Percentiles rank a stretch among this genome's conserved stretches.
phyloP scores from a whole-genome alignment of 2,888 invertebrate genomes.

The Dioctria linearis region DNA sequence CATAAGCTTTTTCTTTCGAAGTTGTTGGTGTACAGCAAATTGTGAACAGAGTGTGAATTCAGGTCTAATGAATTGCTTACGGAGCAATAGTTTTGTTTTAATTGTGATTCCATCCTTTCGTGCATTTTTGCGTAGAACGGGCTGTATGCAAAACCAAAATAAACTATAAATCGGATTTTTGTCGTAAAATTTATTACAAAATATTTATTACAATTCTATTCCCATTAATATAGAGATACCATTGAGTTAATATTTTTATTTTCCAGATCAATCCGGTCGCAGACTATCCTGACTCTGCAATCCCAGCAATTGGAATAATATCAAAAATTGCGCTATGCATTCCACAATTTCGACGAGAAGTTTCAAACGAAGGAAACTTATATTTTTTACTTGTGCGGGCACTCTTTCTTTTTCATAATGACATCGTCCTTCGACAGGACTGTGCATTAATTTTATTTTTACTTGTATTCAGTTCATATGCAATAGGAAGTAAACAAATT shows the following conservation, averaged over 20 bases:
- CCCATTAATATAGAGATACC: not conserved
- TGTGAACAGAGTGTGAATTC: too few relatives aligned
- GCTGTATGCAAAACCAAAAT: too few relatives aligned
- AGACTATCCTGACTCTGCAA: conserved; percentile 63
- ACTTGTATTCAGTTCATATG: conserved; percentile 63
- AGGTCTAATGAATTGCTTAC: too few relatives aligned
- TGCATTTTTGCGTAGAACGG: too few relatives aligned
- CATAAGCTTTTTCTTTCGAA: too few relatives aligned
- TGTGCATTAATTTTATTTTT: conserved; percentile 65
- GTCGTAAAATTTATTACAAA: too few relatives aligned
- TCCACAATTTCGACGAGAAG: conserved; percentile 62
- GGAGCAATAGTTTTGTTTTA: too few relatives aligned
- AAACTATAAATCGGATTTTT: too few relatives aligned
- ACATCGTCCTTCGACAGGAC: conserved; percentile 64
- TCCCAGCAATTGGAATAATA: conserved; percentile 66
- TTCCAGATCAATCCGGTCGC: conserved; percentile 55
- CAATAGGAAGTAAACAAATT: conserved; percentile 58
- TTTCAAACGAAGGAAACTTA: conserved; percentile 63
- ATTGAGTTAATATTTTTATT: not conserved
- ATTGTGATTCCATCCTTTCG: too few relatives aligned
- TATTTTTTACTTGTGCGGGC: conserved; percentile 65
- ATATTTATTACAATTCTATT: too few relatives aligned
- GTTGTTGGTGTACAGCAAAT: too few relatives aligned
- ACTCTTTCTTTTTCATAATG: conserved; percentile 64
- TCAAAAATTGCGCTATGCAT: conserved; percentile 64